Evolutionary conservation across 2,113 vertebrate species (phyloP).

Genomic region (Oreochromis niloticus): DNA sequence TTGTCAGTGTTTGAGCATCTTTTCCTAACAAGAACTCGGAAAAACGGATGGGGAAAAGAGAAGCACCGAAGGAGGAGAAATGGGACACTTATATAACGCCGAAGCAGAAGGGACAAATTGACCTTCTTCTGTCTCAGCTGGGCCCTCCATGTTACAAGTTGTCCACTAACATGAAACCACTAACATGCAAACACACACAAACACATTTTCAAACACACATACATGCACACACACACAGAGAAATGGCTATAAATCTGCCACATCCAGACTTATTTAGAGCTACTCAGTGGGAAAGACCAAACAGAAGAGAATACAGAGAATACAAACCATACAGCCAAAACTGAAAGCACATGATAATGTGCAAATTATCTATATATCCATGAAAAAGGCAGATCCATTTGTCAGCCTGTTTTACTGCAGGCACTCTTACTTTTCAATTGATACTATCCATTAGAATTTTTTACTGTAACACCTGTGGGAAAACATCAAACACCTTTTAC

Average conservation of each 20-base stretch:
- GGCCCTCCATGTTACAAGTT: neutral
- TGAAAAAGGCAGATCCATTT: neutral
- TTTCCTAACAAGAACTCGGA: neutral
- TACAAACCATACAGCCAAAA: neutral
- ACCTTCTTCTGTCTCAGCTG: constrained; percentile 51
- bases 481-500: neutral
- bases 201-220: neutral
- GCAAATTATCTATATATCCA: neutral
- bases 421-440: neutral
- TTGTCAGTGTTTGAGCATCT: neutral
- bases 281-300: neutral
- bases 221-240: neutral
- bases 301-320: neutral
- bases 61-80: neutral
- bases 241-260: neutral
- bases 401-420: neutral
- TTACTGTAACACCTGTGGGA: neutral
- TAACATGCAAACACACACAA: neutral
- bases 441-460: neutral
- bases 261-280: neutral
- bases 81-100: constrained; percentile 46
- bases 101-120: constrained; percentile 41
- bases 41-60: neutral
- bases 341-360: neutral
- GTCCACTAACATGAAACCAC: neutral